phyloP scores from a whole-genome alignment of 2,888 invertebrate species.

The Cosmopolites sordidus region DNA sequence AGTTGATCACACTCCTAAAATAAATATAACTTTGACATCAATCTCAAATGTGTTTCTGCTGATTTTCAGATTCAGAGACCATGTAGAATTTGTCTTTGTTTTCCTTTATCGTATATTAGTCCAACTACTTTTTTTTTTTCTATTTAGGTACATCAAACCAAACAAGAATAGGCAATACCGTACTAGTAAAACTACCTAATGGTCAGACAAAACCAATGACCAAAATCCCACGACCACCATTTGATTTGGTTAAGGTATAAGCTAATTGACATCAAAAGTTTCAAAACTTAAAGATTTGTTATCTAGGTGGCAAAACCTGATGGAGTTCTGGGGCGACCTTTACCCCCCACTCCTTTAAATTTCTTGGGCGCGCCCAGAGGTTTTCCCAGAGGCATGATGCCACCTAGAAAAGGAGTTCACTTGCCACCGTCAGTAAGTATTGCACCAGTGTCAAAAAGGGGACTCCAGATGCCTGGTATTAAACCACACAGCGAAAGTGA shows the following conservation, averaged over 20 bases:
- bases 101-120: not conserved
- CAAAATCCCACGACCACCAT: conserved; percentile 41
- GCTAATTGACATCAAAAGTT: not conserved
- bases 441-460: conserved; percentile 46
- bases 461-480: not conserved
- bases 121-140: too few relatives aligned
- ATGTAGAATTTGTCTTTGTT: not conserved
- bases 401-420: conserved; percentile 37
- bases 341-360: not conserved
- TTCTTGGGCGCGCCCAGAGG: conserved; percentile 28
- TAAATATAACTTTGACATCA: too few relatives aligned
- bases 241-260: conserved; percentile 41
- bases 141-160: conserved; percentile 39
- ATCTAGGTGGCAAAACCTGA: conserved; percentile 23
- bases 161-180: conserved; percentile 47
- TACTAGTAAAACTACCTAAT: conserved; percentile 48
- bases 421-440: conserved; percentile 52
- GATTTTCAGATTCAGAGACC: too few relatives aligned
- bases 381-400: conserved; percentile 22
- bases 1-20: too few relatives aligned
- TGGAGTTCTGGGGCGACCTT: conserved; percentile 8
- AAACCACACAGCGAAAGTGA: conserved; percentile 37
- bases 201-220: conserved; percentile 50
- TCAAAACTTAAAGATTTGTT: not conserved
- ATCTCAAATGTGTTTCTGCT: too few relatives aligned